Conservation (phyloP, 1,140 invertebrate species). For the Adelges cooleyi region DNA sequence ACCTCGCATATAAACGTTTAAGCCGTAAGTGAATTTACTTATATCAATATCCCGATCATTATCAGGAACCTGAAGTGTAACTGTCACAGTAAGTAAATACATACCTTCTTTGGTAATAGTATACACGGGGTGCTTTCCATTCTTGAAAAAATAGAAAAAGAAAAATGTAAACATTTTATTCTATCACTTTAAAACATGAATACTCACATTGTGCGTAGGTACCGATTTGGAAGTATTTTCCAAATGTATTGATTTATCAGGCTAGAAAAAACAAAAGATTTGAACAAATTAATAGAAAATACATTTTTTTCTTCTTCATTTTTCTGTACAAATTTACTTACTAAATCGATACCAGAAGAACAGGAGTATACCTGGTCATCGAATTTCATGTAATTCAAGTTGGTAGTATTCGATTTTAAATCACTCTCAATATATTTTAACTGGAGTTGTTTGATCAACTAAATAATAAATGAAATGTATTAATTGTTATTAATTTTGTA, state of each 20-base stretch:
- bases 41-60: neutral
- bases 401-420: neutral
- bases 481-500: no score
- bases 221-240: neutral
- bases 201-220: neutral
- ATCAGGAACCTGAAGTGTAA: slow-evolving; percentile 29
- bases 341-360: neutral
- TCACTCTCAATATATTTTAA: neutral
- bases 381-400: neutral
- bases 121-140: slow-evolving; percentile 37
- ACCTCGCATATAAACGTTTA: slow-evolving; percentile 53
- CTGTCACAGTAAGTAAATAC: slow-evolving; percentile 42
- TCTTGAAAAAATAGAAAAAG: neutral
- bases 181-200: neutral
- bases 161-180: neutral
- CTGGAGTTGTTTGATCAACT: slow-evolving; percentile 7
- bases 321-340: no score
- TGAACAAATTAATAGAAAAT: no score
- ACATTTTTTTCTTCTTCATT: no score
- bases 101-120: slow-evolving; percentile 44
- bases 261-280: neutral
- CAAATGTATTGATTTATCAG: neutral
- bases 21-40: slow-evolving; percentile 40
- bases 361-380: neutral
- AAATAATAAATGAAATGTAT: neutral